Base-by-base conservation (phyloP, 1,140 invertebrate genomes). In the Calliphora vicina region DNA sequence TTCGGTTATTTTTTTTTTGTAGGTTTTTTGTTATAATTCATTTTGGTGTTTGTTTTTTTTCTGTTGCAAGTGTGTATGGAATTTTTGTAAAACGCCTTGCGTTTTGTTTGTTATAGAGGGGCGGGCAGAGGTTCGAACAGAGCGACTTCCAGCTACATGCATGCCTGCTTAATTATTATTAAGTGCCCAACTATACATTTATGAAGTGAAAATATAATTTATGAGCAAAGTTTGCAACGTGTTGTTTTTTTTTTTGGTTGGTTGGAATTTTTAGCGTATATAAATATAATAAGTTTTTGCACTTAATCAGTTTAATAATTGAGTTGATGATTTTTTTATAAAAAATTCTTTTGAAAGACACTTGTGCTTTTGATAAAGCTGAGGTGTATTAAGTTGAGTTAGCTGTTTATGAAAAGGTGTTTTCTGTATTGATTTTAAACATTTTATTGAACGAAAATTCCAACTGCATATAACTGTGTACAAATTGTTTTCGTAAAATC, bases 201-300 rank as follows among this genome's bases (percentile, higher is more conserved):
- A 74, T 81, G 74, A 83, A 83, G 74, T 83, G 81, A 82, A 78
- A 42, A n/a, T 76, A 84, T 84, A 82, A 84, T 84, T 84, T 84
- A 84, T 84, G 83, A 27, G 20, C 9, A 82, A 81, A 81, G 80
- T 81, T 81, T 67, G n/a, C 15, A n/a, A 57, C 13, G 17, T 57
- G 13, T 57, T n/a, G n/a, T n/a, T n/a, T n/a, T 57, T 10, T 57
- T 67, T 23, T 67, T 67, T 25, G 25, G 1, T 8, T 20, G 8
- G 61, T 0, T 0, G 5, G 5, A 67, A 5, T 17, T 6, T 17
- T 17, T 57, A n/a, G 45, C 13, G 45, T 5, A 15, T 17, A 50
- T 15, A 6, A 15, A 57, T n/a, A 57, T 15, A n/a, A 57, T n/a
- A 57, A n/a, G n/a, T 57, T 57, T 35, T 50, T 50, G 45, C 20